Conservation (phyloP, 2,113 vertebrate genomes). For the Aegotheles bennettii region DNA sequence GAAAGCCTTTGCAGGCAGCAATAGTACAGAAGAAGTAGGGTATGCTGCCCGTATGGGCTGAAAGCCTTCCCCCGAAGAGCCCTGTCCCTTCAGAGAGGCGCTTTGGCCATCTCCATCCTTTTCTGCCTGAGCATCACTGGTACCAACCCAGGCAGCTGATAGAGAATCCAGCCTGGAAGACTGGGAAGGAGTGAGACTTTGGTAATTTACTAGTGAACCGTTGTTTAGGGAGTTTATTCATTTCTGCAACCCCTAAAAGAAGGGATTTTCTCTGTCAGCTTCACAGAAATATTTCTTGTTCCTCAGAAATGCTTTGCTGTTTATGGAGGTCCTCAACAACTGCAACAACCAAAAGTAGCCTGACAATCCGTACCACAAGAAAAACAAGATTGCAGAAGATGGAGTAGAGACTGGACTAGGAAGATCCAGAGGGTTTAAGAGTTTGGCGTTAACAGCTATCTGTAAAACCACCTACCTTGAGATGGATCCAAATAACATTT, state of each 20-base stretch:
- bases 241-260: not conserved
- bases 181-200: not conserved
- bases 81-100: too few species aligned
- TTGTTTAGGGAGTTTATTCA: not conserved
- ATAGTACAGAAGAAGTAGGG: fast-evolving
- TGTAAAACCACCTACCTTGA: not conserved
- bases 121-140: not conserved
- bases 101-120: not conserved
- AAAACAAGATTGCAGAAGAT: not conserved
- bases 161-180: not conserved
- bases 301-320: not conserved
- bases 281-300: not conserved
- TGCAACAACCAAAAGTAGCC: too few species aligned
- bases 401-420: not conserved
- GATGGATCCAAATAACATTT: not conserved
- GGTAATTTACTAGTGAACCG: not conserved
- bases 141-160: not conserved
- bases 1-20: not conserved
- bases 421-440: not conserved
- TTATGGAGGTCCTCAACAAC: not conserved
- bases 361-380: not conserved
- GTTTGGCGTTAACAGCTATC: not conserved
- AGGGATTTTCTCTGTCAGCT: not conserved
- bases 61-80: not conserved
- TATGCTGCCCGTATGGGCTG: fast-evolving